These are phyloP conservation scores for Atta cephalotes DNA, from an alignment of 1,140 invertebrate species.

Conservation along the genomic window DNA sequence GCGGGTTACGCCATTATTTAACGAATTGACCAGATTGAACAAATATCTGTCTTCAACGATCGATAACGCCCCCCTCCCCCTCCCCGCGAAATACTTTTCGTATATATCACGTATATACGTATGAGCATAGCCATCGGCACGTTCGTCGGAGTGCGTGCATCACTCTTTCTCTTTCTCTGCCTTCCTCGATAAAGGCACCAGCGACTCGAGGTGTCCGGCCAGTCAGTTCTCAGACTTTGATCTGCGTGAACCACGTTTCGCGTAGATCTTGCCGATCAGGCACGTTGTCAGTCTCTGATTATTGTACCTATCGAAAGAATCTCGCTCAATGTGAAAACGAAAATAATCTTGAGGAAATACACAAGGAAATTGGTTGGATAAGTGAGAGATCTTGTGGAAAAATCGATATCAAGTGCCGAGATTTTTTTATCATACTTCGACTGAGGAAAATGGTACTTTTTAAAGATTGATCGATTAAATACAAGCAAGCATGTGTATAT, in stretches of 20 bases:
- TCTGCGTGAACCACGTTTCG: conserved; percentile 46
- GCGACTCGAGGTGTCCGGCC: conserved; percentile 41
- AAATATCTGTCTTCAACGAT: conserved; percentile 24
- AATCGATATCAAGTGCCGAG: not conserved
- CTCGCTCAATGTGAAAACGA: not conserved
- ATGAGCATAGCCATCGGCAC: conserved; percentile 34
- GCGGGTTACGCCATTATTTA: conserved; percentile 7
- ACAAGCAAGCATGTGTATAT: not conserved
- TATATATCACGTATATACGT: conserved; percentile 35
- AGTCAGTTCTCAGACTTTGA: conserved; percentile 64
- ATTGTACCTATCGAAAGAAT: not conserved
- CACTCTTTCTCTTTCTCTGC: conserved; percentile 18
- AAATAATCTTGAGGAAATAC: not conserved
- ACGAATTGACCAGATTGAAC: conserved; percentile 3
- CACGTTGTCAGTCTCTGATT: conserved; percentile 3
- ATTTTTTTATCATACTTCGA: not conserved
- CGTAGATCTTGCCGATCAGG: not conserved
- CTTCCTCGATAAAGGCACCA: conserved; percentile 68
- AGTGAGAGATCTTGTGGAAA: not conserved
- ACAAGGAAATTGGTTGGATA: not conserved
- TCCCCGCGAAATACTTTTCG: conserved; percentile 19
- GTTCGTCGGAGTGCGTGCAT: conserved; percentile 55
- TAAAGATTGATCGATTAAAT: not conserved
- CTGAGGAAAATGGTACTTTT: not conserved
- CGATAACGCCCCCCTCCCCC: conserved; percentile 30